phyloP scores from a whole-genome alignment of 2,888 invertebrate genomes.

The Caenorhabditis sp. region DNA sequence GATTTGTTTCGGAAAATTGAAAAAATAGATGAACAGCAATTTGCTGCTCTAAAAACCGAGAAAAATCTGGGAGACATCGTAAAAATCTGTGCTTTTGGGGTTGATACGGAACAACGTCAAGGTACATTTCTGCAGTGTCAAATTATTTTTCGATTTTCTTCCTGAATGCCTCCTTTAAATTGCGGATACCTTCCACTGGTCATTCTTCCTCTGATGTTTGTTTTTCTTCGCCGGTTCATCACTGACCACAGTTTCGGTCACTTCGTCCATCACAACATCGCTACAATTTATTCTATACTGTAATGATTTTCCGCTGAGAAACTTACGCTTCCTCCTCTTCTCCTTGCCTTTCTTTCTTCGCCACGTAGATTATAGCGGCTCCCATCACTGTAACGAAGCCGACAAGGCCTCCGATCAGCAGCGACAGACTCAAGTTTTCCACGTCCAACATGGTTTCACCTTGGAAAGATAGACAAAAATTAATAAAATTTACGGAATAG shows the following conservation, averaged over 20 bases:
- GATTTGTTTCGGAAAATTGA: too few relatives aligned
- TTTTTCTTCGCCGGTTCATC: slow-evolving; percentile 37
- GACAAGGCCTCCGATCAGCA: slow-evolving; percentile 47
- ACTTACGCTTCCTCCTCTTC: slow-evolving; percentile 51
- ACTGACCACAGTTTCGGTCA: slow-evolving; percentile 36
- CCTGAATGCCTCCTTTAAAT: too few relatives aligned
- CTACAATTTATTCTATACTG: not conserved
- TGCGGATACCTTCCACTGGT: slow-evolving; percentile 56
- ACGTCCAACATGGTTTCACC: slow-evolving; percentile 48
- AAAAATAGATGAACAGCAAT: too few relatives aligned
- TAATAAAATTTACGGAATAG: not conserved
- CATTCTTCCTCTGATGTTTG: slow-evolving; percentile 52
- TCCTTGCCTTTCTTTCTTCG: slow-evolving; percentile 37
- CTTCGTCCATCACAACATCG: slow-evolving; percentile 57
- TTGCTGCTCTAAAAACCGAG: too few relatives aligned
- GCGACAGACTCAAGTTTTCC: slow-evolving; percentile 43
- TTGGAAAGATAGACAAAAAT: not conserved
- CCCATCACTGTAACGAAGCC: slow-evolving; percentile 53
- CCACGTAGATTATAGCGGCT: slow-evolving; percentile 48
- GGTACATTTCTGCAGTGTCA: too few relatives aligned
- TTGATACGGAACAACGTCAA: too few relatives aligned
- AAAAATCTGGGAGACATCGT: too few relatives aligned
- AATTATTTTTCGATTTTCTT: too few relatives aligned
- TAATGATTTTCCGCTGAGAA: not conserved
- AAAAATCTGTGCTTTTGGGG: too few relatives aligned